A percentile compares a stretch with the other conserved stretches of the same genome.
phyloP scores from a whole-genome alignment of 2,888 invertebrate species.

The Hypolimnas misippus region DNA sequence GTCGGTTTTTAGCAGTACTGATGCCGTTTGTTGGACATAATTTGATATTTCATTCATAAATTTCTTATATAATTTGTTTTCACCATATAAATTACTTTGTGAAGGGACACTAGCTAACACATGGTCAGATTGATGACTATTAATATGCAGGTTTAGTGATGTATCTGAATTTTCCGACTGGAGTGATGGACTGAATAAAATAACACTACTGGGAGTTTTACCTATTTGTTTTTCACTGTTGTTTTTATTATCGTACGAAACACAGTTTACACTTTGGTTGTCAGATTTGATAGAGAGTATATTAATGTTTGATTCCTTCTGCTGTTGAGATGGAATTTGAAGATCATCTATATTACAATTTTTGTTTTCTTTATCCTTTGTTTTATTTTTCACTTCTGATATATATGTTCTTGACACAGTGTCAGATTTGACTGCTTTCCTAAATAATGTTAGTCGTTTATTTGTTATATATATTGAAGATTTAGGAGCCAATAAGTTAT shows the following conservation, averaged over 20 bases:
- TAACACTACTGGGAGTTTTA: conserved; percentile 41
- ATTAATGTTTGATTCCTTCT: not conserved
- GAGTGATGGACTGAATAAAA: conserved; percentile 47
- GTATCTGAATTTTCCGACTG: conserved; percentile 22
- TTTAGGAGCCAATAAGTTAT: conserved; percentile 34
- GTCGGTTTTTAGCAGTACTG: conserved; percentile 52
- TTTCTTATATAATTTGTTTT: conserved; percentile 54
- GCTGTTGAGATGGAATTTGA: not conserved
- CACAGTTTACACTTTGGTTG: not conserved
- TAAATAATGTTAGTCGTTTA: conserved; percentile 66
- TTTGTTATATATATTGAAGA: conserved; percentile 54
- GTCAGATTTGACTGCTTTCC: conserved; percentile 67
- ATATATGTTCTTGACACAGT: conserved; percentile 63
- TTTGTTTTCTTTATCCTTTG: not conserved
- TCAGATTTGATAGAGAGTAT: not conserved
- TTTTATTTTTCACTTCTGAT: conserved; percentile 50
- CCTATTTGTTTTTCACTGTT: conserved; percentile 14
- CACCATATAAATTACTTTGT: conserved; percentile 16
- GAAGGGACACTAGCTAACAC: not conserved
- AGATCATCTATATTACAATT: not conserved
- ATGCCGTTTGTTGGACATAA: conserved; percentile 52
- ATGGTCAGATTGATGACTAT: not conserved
- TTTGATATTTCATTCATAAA: conserved; percentile 59
- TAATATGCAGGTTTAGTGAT: not conserved
- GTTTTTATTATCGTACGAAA: not conserved